A percentile compares a stretch with the other conserved stretches of the same genome.
These are phyloP conservation scores for Lophura swinhoii DNA, from an alignment of 2,797 vertebrate genomes.

Conservation along the genomic window DNA sequence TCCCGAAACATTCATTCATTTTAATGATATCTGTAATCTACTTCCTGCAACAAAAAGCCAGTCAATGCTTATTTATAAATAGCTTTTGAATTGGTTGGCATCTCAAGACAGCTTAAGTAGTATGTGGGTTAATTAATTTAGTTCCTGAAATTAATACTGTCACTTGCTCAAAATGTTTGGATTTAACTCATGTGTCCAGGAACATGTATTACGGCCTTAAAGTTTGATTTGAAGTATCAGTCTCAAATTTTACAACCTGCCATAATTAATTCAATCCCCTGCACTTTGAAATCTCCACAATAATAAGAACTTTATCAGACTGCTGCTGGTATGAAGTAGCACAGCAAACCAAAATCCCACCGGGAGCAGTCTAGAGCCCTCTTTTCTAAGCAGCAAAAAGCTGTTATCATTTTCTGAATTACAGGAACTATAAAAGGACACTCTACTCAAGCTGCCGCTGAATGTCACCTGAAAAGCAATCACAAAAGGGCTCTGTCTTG, in stretches of 20 bases:
- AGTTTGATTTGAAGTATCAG: conserved; percentile 79
- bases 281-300: conserved; percentile 84
- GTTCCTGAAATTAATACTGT: conserved; percentile 44
- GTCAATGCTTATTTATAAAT: not conserved
- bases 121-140: conserved; percentile 37
- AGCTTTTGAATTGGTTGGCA: not conserved
- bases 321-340: conserved; percentile 80
- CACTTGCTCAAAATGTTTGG: conserved; percentile 41
- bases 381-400: conserved; percentile 85
- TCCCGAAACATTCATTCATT: not conserved
- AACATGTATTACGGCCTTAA: conserved; percentile 72
- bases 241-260: conserved; percentile 77
- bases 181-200: conserved; percentile 61
- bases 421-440: conserved; percentile 91
- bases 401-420: conserved; percentile 90
- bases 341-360: conserved; percentile 82
- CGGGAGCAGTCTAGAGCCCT: conserved; percentile 85
- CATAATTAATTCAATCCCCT: conserved; percentile 82
- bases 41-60: not conserved
- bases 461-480: conserved; percentile 98
- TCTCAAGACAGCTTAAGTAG: not conserved
- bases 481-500: conserved; percentile 90
- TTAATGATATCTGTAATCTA: not conserved
- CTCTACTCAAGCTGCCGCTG: conserved; percentile 88
- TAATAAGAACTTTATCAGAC: conserved; percentile 86